phyloP scores from a whole-genome alignment of 2,797 vertebrate genomes.

The Lates japonicus region DNA sequence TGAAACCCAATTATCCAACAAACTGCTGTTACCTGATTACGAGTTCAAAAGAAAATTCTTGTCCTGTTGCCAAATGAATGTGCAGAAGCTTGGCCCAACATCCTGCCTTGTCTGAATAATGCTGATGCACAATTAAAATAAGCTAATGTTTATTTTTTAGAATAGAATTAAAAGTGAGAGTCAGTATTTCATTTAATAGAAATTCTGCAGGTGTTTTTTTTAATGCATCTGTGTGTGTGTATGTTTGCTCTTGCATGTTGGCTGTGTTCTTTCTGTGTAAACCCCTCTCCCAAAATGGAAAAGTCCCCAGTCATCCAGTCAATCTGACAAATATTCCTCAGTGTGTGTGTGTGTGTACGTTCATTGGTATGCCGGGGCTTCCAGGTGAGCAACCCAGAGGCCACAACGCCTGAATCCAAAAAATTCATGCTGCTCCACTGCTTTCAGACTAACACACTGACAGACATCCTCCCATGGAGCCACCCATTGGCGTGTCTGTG shows the following conservation, averaged over 20 bases:
- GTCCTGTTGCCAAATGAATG: conserved; percentile 48
- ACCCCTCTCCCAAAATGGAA: conserved; percentile 13
- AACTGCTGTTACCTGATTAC: conserved; percentile 50
- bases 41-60: conserved; percentile 53
- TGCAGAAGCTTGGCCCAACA: conserved; percentile 41
- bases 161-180: background rate
- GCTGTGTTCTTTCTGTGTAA: background rate
- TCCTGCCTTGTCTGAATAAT: conserved; percentile 37
- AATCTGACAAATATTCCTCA: conserved; percentile 50
- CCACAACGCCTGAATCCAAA: conserved; percentile 19
- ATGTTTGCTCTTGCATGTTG: background rate
- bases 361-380: conserved; percentile 50
- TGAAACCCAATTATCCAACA: conserved; percentile 56
- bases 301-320: conserved; percentile 37
- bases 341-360: conserved; percentile 12
- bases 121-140: conserved; percentile 42
- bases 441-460: conserved; percentile 15
- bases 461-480: background rate
- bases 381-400: conserved; percentile 37
- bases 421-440: background rate
- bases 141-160: conserved; percentile 32
- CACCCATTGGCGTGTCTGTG: background rate
- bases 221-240: background rate
- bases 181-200: background rate
- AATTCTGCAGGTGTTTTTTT: background rate